Evolutionary conservation across 2,113 vertebrate species (phyloP).

Genomic region (Eonycteris spelaea): DNA sequence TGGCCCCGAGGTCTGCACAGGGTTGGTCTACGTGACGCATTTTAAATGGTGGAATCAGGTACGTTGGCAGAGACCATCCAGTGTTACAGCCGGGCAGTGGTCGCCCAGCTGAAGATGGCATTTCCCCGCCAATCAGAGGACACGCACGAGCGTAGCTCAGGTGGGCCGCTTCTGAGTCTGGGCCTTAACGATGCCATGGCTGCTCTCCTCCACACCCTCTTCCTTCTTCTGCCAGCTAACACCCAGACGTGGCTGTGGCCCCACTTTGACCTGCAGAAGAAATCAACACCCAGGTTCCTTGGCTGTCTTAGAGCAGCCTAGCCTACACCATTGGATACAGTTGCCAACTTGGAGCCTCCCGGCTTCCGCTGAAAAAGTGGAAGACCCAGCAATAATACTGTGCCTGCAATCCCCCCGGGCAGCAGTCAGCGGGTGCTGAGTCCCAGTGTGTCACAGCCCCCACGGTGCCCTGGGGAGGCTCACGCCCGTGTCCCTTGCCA

Average conservation of each 20-base stretch:
- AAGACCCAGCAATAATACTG: not conserved
- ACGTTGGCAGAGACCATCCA: not conserved
- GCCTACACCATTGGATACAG: not conserved
- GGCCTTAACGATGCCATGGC: not conserved
- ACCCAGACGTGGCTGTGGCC: not conserved
- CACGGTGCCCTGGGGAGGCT: fast-evolving
- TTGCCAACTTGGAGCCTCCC: not conserved
- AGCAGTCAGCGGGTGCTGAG: fast-evolving
- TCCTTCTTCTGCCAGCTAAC: not conserved
- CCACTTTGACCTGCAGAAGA: not conserved
- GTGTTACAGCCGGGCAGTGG: not conserved
- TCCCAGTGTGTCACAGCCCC: not conserved
- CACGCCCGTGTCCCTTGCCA: not conserved
- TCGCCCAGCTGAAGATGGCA: not conserved
- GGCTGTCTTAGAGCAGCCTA: not conserved
- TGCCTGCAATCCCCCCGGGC: not conserved
- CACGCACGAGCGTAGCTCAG: fast-evolving
- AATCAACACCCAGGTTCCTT: not conserved
- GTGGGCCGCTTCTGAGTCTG: not conserved
- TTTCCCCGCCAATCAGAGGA: not conserved
- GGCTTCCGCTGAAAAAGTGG: not conserved
- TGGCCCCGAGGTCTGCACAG: not conserved
- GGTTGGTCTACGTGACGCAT: fast-evolving
- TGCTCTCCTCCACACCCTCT: not conserved
- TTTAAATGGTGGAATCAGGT: not conserved